Conservation (phyloP, 2,797 vertebrate genomes). For the Vespertilio murinus region DNA sequence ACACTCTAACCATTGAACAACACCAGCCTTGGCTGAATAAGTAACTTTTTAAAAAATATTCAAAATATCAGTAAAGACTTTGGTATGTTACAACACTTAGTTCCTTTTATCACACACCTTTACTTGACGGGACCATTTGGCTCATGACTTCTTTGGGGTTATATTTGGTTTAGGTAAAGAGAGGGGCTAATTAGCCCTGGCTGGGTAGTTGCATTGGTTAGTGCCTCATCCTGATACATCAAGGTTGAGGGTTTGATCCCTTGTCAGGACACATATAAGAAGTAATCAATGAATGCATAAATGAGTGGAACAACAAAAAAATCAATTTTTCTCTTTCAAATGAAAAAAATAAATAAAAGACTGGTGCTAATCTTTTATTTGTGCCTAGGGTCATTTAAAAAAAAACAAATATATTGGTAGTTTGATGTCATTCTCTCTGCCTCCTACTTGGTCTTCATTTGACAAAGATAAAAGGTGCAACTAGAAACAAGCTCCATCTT, state of each 20-base stretch:
- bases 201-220: too few species aligned
- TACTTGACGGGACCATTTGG: fast-evolving
- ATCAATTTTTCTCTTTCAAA: too few species aligned
- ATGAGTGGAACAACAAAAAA: too few species aligned
- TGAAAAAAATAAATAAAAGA: too few species aligned
- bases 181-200: too few species aligned
- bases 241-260: too few species aligned
- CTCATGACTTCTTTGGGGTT: neutral
- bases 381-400: neutral
- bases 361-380: neutral
- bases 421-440: neutral
- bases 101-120: neutral
- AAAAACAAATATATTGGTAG: neutral
- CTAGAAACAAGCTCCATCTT: neutral
- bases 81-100: neutral
- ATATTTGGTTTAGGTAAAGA: neutral
- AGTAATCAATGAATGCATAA: too few species aligned
- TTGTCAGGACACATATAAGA: too few species aligned
- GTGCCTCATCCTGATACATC: too few species aligned
- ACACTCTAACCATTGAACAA: too few species aligned
- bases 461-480: neutral
- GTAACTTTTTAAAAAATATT: neutral
- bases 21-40: too few species aligned
- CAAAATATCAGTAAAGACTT: neutral
- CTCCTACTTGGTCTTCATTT: neutral